These are phyloP conservation scores for Rhogogaster chlorosoma DNA, from an alignment of 2,888 invertebrate genomes.

Conservation along the genomic window DNA sequence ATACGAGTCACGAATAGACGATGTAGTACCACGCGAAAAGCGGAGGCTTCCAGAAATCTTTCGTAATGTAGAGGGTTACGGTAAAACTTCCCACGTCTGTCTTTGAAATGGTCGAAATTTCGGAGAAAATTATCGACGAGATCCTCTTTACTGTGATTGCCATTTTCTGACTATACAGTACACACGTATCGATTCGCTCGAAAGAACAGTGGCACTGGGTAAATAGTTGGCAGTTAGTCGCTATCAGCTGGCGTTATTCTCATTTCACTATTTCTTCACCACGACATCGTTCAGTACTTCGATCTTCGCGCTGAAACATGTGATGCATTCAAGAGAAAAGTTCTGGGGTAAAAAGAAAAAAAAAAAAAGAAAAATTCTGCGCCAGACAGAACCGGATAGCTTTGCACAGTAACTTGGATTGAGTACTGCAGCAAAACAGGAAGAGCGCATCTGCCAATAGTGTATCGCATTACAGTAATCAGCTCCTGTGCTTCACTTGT, in stretches of 20 bases:
- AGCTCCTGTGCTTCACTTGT: neutral
- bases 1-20: neutral
- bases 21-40: neutral
- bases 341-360: neutral
- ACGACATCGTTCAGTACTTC: neutral
- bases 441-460: neutral
- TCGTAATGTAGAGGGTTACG: neutral
- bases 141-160: too few species aligned
- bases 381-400: neutral
- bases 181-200: neutral
- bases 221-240: neutral
- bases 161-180: neutral
- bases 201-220: neutral
- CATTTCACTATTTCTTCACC: neutral
- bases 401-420: neutral
- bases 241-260: neutral
- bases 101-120: neutral
- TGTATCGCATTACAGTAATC: conserved; percentile 26
- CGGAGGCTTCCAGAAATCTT: neutral
- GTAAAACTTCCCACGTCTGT: neutral
- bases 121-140: neutral
- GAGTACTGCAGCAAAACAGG: neutral
- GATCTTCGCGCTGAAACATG: neutral
- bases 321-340: neutral
- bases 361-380: neutral